Conservation (phyloP, 1,140 invertebrate species). For the Neuroterus valhalla region DNA sequence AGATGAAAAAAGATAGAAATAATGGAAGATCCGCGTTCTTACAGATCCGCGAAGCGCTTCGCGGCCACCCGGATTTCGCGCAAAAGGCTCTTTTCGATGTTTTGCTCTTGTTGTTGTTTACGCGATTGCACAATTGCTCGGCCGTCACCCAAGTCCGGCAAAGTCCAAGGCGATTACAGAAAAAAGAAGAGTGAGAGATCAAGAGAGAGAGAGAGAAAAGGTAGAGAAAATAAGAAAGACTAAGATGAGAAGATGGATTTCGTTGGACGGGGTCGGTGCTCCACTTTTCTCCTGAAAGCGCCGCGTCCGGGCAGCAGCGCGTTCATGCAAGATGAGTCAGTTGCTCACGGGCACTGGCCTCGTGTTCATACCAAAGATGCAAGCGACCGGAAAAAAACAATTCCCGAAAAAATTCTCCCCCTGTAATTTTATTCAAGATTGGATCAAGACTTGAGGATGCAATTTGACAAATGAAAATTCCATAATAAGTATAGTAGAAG, state of each 20-base stretch:
- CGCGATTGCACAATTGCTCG: constrained; percentile 25
- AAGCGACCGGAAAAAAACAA: constrained; percentile 16
- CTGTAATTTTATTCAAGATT: too few relatives aligned
- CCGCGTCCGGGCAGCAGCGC: constrained; percentile 42
- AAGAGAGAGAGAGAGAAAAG: background rate
- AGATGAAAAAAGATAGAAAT: constrained; percentile 13
- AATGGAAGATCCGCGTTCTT: constrained; percentile 10
- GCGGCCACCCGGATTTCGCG: background rate
- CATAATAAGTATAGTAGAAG: too few relatives aligned
- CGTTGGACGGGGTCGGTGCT: constrained; percentile 52
- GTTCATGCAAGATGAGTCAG: constrained; percentile 60
- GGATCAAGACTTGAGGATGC: too few relatives aligned
- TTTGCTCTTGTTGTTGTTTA: constrained; percentile 8
- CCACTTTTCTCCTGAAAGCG: constrained; percentile 56
- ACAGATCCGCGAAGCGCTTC: background rate
- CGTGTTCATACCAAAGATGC: constrained; percentile 36
- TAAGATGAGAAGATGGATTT: constrained; percentile 2
- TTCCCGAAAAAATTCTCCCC: background rate
- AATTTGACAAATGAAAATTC: too few relatives aligned
- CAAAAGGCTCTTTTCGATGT: background rate
- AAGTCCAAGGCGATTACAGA: constrained; percentile 3
- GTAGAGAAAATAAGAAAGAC: background rate
- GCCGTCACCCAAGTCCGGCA: constrained; percentile 7
- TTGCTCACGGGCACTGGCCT: constrained; percentile 59
- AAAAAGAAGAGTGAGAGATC: constrained; percentile 29